Evolutionary conservation across 2,888 invertebrate species (phyloP), one percentile per base, ranked within the genome.

Genomic region (Criorhina ranunculi): DNA sequence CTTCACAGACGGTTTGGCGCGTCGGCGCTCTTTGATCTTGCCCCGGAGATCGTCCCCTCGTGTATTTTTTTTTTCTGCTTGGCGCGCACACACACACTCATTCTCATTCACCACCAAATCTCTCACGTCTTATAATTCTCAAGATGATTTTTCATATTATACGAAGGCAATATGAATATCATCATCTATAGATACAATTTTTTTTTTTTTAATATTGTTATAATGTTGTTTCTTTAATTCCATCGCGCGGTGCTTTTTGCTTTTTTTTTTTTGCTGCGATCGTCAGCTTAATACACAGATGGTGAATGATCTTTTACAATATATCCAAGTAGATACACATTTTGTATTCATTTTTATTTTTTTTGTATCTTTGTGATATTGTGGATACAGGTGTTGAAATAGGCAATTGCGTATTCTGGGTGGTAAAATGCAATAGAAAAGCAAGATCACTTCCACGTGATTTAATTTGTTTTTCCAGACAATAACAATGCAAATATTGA

Each of bases 1-100:
- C 85, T 76, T 76, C 85, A 76, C 85, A 86, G 86, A 86, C 86
- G 86, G 86, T 81, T 86, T 86, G 86, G 86, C 81, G 86, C 86
- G 86, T 80, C 86, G 81, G 81, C 76, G 72, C 76, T 81, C 86
- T 86, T 86, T 86, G 86, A 86, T 86, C 81, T 80, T 40, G 8
- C 72, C 15, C 64, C 35, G 70, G 64, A 29, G 76, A 64, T 37
- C 66, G 44, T 70, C 62, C 60, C 51, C 55, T 55, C 12, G 12
- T 66, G 6, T 51, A 29, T 42, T n/a, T n/a, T n/a, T n/a, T n/a
- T n/a, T n/a, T n/a, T n/a, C 75, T 66, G 66, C 44, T 66, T 55
- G 49, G 49, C 37, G 64, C 81, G 66, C 64, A 85, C 75, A 85
- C 24, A 24, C 83, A 73, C 78, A 85, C 73, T 85, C 80, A 85